Evolutionary conservation across 2,113 vertebrate species (phyloP), one percentile per base, ranked within the genome.

Genomic region (Arizona elegans): DNA sequence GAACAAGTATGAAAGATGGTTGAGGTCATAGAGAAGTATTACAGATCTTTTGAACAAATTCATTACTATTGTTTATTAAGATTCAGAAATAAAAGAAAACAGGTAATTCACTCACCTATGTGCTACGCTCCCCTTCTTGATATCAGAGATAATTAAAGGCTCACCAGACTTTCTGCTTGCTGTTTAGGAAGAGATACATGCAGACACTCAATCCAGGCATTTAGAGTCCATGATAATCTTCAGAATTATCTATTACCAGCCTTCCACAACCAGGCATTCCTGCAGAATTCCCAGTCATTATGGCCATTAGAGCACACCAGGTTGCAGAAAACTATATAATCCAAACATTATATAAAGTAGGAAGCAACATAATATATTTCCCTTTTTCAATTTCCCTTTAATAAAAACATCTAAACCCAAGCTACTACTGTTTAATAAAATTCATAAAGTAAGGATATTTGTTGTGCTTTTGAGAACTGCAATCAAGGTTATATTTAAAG

Each of bases 141-240:
- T 99, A 96, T 99, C 99, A 0, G 99, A 99, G 97, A 99, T 99
- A 97, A 99, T 99, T 95, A 99, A 98, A 55, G 99, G 98, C 70
- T 99, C 98, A 11, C 98, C 99, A 54, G 98, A 97, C 96, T 98
- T 99, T 96, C 99, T 99, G 96, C 99, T 99, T 81, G 98, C 98
- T 96, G 98, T 95, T 97, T 94, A 94, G 95, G 94, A 2, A 97
- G 85, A 94, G 50, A 96, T 59, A 95, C 13, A 89, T 0, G 24
- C 33, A 58, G n/a, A 94, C 43, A 87, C n/a, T 92, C 86, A 70
- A 23, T 62, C 75, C 19, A 65, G 90, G 92, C 47, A 33, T 65
- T 87, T 92, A 56, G 8, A 0, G n/a, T 54, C 8, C 33, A 54
- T 6, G 0, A 81, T 38, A 19, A 87, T 93, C 47, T 90, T 90